Percentiles rank a stretch among this genome's conserved stretches.
These are phyloP conservation scores for Tipula confusa DNA, from an alignment of 2,888 invertebrate species.

Conservation along the genomic window DNA sequence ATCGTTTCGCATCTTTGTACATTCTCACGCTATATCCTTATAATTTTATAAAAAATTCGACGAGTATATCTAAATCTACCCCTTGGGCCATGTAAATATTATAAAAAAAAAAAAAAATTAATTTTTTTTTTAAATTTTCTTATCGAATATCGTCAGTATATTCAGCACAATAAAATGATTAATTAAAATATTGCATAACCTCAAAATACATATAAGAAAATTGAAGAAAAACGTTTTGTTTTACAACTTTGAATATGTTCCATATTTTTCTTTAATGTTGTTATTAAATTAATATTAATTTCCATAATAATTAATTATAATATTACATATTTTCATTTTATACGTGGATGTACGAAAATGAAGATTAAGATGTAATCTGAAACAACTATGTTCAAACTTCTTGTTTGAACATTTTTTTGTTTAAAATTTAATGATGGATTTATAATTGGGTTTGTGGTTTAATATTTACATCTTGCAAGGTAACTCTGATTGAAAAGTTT, in stretches of 20 bases:
- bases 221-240: not conserved
- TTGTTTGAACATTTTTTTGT: too few species aligned
- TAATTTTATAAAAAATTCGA: not conserved
- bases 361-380: too few species aligned
- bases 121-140: not conserved
- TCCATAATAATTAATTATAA: not conserved
- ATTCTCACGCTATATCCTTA: not conserved
- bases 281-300: not conserved
- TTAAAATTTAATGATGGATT: too few species aligned
- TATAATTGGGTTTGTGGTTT: too few species aligned
- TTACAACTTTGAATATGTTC: not conserved
- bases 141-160: not conserved
- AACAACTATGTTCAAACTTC: too few species aligned
- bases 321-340: too few species aligned
- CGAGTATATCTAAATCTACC: not conserved
- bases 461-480: too few species aligned
- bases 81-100: not conserved
- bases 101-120: too few species aligned
- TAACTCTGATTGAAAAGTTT: too few species aligned
- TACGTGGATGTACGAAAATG: too few species aligned
- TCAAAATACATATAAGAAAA: not conserved
- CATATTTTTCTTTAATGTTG: not conserved
- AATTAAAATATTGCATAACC: not conserved
- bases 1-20: not conserved
- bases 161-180: constrained; percentile 9